phyloP scores from a whole-genome alignment of 2,888 invertebrate species.

The Tiliacea citrago region DNA sequence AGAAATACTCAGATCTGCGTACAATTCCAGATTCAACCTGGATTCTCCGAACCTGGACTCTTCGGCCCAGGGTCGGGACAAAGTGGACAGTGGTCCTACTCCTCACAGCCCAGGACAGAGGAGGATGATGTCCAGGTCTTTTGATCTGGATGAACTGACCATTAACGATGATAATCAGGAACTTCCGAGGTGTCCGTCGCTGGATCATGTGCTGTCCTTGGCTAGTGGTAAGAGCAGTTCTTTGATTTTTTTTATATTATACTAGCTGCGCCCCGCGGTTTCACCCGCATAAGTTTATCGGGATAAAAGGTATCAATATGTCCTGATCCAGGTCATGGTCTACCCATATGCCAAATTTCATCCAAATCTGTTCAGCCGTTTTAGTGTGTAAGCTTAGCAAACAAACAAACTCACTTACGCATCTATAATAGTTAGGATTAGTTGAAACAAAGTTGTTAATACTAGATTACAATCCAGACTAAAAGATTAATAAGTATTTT shows the following conservation, averaged over 20 bases:
- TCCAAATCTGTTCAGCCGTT: too few relatives aligned
- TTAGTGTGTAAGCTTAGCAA: too few relatives aligned
- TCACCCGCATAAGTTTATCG: too few relatives aligned
- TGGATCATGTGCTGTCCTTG: conserved; percentile 83
- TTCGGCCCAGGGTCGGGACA: conserved; percentile 77
- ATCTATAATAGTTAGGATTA: too few relatives aligned
- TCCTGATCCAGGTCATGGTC: too few relatives aligned
- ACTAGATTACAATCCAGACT: neutral
- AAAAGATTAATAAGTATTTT: too few relatives aligned
- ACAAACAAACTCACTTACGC: too few relatives aligned
- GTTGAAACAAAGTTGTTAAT: neutral
- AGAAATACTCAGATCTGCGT: conserved; percentile 52
- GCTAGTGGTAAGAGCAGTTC: conserved; percentile 73
- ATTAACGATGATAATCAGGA: conserved; percentile 71
- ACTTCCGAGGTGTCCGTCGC: conserved; percentile 84
- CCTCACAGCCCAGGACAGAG: conserved; percentile 77
- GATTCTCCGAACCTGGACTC: conserved; percentile 84
- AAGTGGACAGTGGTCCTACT: conserved; percentile 75
- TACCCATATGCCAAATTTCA: too few relatives aligned
- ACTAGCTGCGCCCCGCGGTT: neutral
- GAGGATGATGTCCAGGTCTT: conserved; percentile 83
- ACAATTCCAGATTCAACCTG: conserved; percentile 82
- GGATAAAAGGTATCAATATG: too few relatives aligned
- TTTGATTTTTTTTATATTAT: neutral
- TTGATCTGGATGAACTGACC: conserved; percentile 83